These are phyloP conservation scores for Melanophora roralis DNA, from an alignment of 2,888 invertebrate genomes.

Conservation along the genomic window DNA sequence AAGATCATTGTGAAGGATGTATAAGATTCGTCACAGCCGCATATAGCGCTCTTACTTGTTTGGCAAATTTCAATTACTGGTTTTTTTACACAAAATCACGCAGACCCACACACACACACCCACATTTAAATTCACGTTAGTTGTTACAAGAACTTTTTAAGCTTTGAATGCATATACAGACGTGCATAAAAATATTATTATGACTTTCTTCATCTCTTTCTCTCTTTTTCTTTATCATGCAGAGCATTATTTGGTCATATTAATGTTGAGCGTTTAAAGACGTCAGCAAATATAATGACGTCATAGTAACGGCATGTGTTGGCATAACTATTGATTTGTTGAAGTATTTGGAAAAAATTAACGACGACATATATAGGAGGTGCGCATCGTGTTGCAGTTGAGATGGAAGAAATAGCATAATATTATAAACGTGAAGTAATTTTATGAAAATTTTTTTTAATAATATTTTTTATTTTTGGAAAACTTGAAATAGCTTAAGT, in stretches of 20 bases:
- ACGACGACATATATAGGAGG: not conserved
- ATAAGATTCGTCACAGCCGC: no score
- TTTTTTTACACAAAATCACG: not conserved
- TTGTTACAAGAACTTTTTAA: not conserved
- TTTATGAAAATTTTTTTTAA: not conserved
- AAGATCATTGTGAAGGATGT: no score
- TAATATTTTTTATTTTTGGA: no score
- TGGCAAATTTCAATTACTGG: slow-evolving; percentile 13
- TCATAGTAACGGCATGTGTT: slow-evolving; percentile 53
- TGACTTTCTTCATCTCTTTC: not conserved
- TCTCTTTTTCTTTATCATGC: not conserved
- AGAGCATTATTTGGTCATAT: slow-evolving; percentile 32
- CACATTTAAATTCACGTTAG: not conserved
- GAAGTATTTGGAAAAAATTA: slow-evolving; percentile 12
- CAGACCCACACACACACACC: not conserved
- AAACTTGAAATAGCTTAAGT: no score
- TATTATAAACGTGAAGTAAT: no score
- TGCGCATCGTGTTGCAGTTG: slow-evolving; percentile 1
- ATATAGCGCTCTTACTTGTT: no score
- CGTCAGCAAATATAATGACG: slow-evolving; percentile 61
- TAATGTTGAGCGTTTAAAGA: slow-evolving; percentile 57
- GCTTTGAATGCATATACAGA: not conserved
- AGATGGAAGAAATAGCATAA: not conserved
- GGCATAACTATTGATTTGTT: slow-evolving; percentile 40
- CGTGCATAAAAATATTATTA: not conserved